Evolutionary conservation across 2,888 invertebrate genomes (phyloP), one percentile per base, ranked within the genome.

Genomic region (Pelosia muscerda): DNA sequence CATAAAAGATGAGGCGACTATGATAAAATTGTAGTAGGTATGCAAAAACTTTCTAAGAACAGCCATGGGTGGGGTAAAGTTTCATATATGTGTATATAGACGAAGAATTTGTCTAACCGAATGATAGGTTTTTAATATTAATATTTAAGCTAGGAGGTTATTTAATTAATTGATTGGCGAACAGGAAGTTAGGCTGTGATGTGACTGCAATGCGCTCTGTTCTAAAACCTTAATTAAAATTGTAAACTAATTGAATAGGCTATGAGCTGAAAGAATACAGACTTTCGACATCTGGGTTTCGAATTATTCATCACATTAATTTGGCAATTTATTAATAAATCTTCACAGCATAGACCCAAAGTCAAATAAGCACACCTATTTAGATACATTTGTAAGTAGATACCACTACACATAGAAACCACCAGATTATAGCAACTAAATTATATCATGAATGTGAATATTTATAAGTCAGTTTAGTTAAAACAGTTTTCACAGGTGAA

Each of bases 61-160:
- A 64, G 28, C 69, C 60, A 59, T 66, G 72, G 63, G 61, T 63
- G 42, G 69, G 66, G 70, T 68, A 68, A 72, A 71, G 60, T 70
- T 72, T 61, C 25, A 42, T 65, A 54, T 57, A n/a, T n/a, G n/a
- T n/a, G n/a, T n/a, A 62, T 69, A 72, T 60, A 63, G 56, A 73
- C 67, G 67, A 71, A 72, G 65, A 58, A 42, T 64, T 26, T 6
- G 58, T 68, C 10, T 54, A 49, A 68, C 28, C 38, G 62, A 61
- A 78, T 65, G 69, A 72, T 68, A 26, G 57, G 53, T 34, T 2
- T 13, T 34, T 34, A 34, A 4, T 31, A 34, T 34, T 53, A 71
- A 70, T 71, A 75, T 73, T 73, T 75, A 76, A 71, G 70, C 55
- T 68, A n/a, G n/a, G n/a, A n/a, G n/a, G n/a, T n/a, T n/a, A n/a